Evolutionary conservation across 2,888 invertebrate species (phyloP).

Genomic region (Ornithoptera priamus): DNA sequence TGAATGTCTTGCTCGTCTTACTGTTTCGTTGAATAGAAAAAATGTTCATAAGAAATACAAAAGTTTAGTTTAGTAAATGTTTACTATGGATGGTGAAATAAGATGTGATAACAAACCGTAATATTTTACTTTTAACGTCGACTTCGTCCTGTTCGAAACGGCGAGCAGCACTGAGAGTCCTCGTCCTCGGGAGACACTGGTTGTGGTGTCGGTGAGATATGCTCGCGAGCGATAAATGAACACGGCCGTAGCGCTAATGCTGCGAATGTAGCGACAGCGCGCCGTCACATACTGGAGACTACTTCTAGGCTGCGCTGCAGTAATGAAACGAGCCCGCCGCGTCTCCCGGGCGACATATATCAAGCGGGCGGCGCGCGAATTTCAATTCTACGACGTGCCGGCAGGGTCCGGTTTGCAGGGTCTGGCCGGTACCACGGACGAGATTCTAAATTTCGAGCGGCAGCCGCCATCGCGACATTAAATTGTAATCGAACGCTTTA

Average conservation of each 20-base stretch:
- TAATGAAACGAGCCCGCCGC: constrained; percentile 57
- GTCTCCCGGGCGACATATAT: constrained; percentile 39
- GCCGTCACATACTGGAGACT: constrained; percentile 42
- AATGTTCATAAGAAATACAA: no score
- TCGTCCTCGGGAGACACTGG: constrained; percentile 27
- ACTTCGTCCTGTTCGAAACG: constrained; percentile 9
- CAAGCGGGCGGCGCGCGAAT: constrained; percentile 33
- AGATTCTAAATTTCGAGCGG: constrained; percentile 64
- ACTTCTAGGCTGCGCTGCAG: constrained; percentile 54
- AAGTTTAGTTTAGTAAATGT: no score
- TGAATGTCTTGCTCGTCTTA: no score
- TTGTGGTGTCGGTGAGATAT: constrained; percentile 32
- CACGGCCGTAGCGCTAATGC: constrained; percentile 35
- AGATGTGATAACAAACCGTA: no score
- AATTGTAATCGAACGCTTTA: constrained; percentile 80
- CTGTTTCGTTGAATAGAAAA: no score
- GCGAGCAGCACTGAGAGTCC: background rate
- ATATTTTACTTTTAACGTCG: no score
- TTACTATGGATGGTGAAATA: no score
- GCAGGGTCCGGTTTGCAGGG: constrained; percentile 41
- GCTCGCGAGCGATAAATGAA: constrained; percentile 23
- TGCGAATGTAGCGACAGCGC: constrained; percentile 23
- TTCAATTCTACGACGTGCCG: constrained; percentile 27
- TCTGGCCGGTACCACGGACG: constrained; percentile 36
- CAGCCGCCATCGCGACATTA: constrained; percentile 70